A percentile compares a stretch with the other conserved stretches of the same genome.
These are phyloP conservation scores for Eubasilissa splendida DNA, from an alignment of 2,888 invertebrate genomes.

Conservation along the genomic window DNA sequence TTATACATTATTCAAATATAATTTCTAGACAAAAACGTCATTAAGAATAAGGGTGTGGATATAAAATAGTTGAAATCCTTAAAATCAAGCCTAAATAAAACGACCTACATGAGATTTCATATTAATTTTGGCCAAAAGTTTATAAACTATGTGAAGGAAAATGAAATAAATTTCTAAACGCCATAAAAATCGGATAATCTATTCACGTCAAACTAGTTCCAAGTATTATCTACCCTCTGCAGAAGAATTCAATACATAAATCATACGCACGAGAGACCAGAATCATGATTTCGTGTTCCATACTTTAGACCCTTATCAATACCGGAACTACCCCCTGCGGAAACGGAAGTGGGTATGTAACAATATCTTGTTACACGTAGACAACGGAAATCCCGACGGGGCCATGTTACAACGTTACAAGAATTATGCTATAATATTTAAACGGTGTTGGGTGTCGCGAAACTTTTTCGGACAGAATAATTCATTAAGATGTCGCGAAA, in stretches of 20 bases:
- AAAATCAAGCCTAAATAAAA: too few species aligned
- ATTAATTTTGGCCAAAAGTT: too few species aligned
- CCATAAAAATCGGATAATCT: neutral
- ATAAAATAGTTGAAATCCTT: too few species aligned
- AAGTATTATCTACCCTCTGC: slow-evolving; percentile 8
- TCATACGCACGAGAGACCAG: slow-evolving; percentile 3
- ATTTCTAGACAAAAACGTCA: too few species aligned
- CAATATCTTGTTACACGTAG: slow-evolving; percentile 37
- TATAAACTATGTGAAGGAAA: too few species aligned
- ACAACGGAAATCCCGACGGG: slow-evolving; percentile 24
- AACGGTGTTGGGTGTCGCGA: neutral
- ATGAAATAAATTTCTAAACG: too few species aligned
- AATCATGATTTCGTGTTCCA: slow-evolving; percentile 32
- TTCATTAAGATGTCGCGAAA: neutral
- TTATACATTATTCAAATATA: too few species aligned
- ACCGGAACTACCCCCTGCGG: slow-evolving; percentile 23
- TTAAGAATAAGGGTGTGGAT: too few species aligned
- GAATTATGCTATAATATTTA: slow-evolving; percentile 15
- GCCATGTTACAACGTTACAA: neutral
- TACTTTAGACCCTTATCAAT: slow-evolving; percentile 33
- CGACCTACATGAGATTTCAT: too few species aligned
- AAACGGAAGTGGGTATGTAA: slow-evolving; percentile 30
- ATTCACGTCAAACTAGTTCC: slow-evolving; percentile 3
- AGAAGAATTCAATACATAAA: slow-evolving; percentile 36
- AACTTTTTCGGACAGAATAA: neutral